phyloP scores from a whole-genome alignment of 2,888 invertebrate genomes.

The Dynastes tityus region DNA sequence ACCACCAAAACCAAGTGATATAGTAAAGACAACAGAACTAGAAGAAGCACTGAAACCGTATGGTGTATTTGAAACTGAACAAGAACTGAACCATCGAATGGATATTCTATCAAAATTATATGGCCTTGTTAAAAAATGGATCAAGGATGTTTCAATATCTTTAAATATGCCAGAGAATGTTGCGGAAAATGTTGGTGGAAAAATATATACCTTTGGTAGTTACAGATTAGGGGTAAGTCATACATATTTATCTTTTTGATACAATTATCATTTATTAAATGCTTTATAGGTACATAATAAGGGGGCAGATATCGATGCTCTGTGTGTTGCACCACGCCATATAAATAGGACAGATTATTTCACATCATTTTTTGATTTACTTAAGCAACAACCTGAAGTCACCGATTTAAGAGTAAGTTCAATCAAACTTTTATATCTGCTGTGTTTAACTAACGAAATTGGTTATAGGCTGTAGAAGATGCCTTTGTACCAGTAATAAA shows the following conservation, averaged over 20 bases:
- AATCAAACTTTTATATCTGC: slow-evolving; percentile 10
- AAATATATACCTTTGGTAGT: slow-evolving; percentile 99
- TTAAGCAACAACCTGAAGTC: slow-evolving; percentile 90
- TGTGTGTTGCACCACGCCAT: slow-evolving; percentile 98
- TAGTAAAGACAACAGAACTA: slow-evolving; percentile 83
- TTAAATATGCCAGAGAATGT: slow-evolving; percentile 94
- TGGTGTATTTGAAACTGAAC: slow-evolving; percentile 92
- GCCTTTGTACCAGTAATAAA: slow-evolving; percentile 99
- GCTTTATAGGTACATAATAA: slow-evolving; percentile 85
- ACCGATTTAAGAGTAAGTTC: slow-evolving; percentile 82
- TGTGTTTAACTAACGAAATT: neutral
- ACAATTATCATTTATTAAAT: neutral
- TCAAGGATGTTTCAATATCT: slow-evolving; percentile 88
- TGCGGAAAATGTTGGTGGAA: slow-evolving; percentile 94
- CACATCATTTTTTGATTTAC: slow-evolving; percentile 91
- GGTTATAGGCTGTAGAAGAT: slow-evolving; percentile 91
- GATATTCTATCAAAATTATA: slow-evolving; percentile 89
- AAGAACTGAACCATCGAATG: slow-evolving; percentile 92
- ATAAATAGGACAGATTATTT: slow-evolving; percentile 96
- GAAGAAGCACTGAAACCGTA: slow-evolving; percentile 85
- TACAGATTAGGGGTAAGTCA: slow-evolving; percentile 90
- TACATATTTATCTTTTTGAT: neutral
- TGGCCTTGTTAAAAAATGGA: slow-evolving; percentile 94
- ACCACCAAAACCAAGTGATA: slow-evolving; percentile 85
- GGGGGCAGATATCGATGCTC: slow-evolving; percentile 98